Conservation (phyloP, 2,888 invertebrate species). For the Aphodius sticticus region DNA sequence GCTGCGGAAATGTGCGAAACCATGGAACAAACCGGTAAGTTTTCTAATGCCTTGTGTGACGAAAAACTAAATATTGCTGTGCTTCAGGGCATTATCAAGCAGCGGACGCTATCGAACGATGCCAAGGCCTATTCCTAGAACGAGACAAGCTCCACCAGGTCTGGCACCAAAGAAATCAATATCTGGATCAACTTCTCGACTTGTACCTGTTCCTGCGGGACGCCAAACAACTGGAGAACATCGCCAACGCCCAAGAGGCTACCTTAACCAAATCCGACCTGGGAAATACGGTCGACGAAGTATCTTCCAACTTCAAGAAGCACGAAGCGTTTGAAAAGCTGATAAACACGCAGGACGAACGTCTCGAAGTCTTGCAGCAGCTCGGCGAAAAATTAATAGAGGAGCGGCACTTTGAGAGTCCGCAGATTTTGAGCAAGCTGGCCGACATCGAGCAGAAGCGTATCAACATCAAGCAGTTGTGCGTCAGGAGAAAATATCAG, state of each 20-base stretch:
- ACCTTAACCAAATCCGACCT: constrained; percentile 73
- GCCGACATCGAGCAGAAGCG: constrained; percentile 78
- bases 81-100: constrained; percentile 76
- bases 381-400: constrained; percentile 88
- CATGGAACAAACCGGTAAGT: constrained; percentile 76
- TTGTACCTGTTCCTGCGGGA: constrained; percentile 94
- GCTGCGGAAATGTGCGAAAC: constrained; percentile 80
- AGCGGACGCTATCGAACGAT: constrained; percentile 80
- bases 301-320: constrained; percentile 88
- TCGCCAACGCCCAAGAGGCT: constrained; percentile 88
- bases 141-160: constrained; percentile 80
- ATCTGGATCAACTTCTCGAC: constrained; percentile 90
- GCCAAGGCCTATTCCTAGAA: constrained; percentile 78
- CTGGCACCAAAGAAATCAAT: constrained; percentile 90
- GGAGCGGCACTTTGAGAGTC: constrained; percentile 91
- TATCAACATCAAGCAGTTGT: constrained; percentile 71
- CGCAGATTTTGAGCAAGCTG: constrained; percentile 78
- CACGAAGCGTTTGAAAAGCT: constrained; percentile 96
- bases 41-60: no score
- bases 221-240: constrained; percentile 89
- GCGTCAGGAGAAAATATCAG: constrained; percentile 70
- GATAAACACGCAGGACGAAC: constrained; percentile 88
- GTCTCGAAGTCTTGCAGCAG: constrained; percentile 79
- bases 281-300: constrained; percentile 85
- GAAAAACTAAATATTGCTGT: constrained; percentile 14